These are phyloP conservation scores for Himalopsyche kuldschensis DNA, from an alignment of 2,888 invertebrate genomes.

Conservation along the genomic window DNA sequence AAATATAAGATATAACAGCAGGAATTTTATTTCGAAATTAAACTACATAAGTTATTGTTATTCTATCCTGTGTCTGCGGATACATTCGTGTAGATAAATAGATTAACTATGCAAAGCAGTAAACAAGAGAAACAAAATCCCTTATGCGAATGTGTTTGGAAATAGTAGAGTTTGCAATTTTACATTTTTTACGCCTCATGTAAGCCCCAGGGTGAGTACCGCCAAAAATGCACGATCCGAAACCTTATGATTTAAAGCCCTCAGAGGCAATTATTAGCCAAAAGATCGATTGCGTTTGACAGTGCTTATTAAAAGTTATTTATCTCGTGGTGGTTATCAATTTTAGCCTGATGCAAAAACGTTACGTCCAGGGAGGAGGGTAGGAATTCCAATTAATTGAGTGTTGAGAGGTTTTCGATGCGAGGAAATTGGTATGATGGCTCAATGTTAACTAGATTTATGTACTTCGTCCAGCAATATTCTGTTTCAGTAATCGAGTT, in stretches of 20 bases:
- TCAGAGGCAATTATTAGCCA: background rate
- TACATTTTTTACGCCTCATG: background rate
- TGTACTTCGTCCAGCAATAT: background rate
- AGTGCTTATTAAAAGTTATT: constrained; percentile 19
- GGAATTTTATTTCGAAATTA: no score
- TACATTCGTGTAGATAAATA: no score
- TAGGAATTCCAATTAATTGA: background rate
- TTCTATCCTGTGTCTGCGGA: no score
- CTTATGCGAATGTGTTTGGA: no score
- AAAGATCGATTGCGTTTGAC: constrained; percentile 27
- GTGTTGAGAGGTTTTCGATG: background rate
- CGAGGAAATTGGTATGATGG: background rate
- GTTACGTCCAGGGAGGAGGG: background rate
- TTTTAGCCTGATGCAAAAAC: background rate
- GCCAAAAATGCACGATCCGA: background rate
- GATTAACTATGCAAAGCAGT: no score
- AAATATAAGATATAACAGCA: no score
- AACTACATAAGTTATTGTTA: no score
- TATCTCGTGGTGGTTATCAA: background rate
- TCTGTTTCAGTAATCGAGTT: no score
- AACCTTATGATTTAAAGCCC: background rate
- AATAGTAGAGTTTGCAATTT: background rate
- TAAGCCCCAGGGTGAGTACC: background rate
- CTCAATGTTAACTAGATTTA: background rate
- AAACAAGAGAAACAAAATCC: no score